A percentile compares a stretch with the other conserved stretches of the same genome.
Conservation (phyloP, 2,888 invertebrate genomes). For the Callimorpha dominula region DNA sequence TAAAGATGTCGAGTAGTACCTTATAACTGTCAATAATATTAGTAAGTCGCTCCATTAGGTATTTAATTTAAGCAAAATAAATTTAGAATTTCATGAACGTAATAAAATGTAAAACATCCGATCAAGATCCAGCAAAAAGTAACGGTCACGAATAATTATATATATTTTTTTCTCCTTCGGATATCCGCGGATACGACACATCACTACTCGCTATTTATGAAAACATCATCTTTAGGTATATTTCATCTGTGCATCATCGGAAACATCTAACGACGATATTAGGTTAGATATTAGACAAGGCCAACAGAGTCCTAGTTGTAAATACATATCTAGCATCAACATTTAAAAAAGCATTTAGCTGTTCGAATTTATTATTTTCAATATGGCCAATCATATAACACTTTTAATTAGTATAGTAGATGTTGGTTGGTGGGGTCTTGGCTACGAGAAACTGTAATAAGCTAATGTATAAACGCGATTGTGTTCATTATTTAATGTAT, state of each 20-base stretch:
- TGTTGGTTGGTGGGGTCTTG: conserved; percentile 39
- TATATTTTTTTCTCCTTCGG: too few species aligned
- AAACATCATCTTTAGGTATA: background rate
- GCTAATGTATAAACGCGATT: conserved; percentile 66
- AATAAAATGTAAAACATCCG: too few species aligned
- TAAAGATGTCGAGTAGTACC: too few species aligned
- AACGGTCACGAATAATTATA: too few species aligned
- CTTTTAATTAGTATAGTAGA: conserved; percentile 22
- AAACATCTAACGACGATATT: conserved; percentile 1
- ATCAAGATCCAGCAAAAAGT: too few species aligned
- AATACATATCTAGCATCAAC: conserved; percentile 8
- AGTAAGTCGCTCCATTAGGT: too few species aligned
- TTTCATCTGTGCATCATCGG: background rate
- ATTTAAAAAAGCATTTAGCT: conserved; percentile 9
- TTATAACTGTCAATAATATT: too few species aligned
- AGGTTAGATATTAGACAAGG: background rate
- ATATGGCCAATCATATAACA: too few species aligned
- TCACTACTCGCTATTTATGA: background rate
- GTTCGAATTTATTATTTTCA: conserved; percentile 12
- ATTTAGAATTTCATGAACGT: too few species aligned
- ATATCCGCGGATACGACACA: too few species aligned
- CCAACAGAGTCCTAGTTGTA: background rate
- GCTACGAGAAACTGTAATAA: conserved; percentile 60
- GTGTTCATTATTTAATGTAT: conserved; percentile 80
- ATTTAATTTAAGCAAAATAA: too few species aligned